phyloP scores from a whole-genome alignment of 1,140 invertebrate genomes.

The Helicoverpa zea region DNA sequence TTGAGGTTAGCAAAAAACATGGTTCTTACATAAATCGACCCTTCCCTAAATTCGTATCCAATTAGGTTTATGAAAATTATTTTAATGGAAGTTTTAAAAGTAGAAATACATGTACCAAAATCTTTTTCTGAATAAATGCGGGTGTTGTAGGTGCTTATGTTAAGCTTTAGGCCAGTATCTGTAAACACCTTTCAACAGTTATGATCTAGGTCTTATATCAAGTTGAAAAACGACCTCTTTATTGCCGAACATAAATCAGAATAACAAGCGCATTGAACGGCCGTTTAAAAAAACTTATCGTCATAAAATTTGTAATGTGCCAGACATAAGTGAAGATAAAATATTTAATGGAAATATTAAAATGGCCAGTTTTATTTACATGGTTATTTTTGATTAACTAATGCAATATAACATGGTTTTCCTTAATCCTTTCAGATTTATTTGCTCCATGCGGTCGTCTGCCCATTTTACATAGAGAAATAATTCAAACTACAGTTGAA shows the following conservation, averaged over 20 bases:
- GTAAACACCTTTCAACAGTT: conserved; percentile 10
- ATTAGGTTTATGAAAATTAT: too few relatives aligned
- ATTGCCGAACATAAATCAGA: conserved; percentile 38
- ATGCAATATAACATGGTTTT: not conserved
- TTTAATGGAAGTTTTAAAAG: too few relatives aligned
- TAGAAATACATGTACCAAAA: too few relatives aligned
- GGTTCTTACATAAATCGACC: too few relatives aligned
- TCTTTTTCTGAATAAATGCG: too few relatives aligned
- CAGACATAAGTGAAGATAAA: conserved; percentile 11
- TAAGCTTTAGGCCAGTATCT: not conserved
- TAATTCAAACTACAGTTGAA: not conserved
- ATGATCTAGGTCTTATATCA: conserved; percentile 30
- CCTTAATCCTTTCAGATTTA: not conserved
- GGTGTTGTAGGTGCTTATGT: too few relatives aligned
- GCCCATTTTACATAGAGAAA: too few relatives aligned
- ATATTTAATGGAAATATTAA: conserved; percentile 22
- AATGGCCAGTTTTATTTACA: too few relatives aligned
- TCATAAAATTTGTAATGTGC: conserved; percentile 36
- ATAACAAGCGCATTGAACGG: conserved; percentile 19
- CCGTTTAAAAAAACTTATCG: conserved; percentile 36
- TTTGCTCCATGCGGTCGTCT: not conserved
- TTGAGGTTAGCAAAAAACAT: too few relatives aligned
- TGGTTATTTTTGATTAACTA: too few relatives aligned
- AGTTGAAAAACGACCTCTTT: conserved; percentile 28
- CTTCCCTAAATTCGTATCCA: too few relatives aligned